These are phyloP conservation scores for Drosophila borealis DNA, from an alignment of 2,888 invertebrate species.

Conservation along the genomic window DNA sequence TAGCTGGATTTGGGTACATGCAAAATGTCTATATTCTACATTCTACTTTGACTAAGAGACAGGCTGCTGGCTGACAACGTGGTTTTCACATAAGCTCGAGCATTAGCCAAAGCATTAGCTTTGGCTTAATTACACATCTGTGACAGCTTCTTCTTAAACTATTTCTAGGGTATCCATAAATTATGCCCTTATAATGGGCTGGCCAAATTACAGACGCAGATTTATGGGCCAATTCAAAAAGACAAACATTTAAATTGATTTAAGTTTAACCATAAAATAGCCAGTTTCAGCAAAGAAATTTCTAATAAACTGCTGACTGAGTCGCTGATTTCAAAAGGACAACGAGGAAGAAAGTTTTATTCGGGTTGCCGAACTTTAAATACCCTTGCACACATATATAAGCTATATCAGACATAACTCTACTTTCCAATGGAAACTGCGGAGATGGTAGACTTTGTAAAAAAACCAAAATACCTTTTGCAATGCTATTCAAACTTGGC, in stretches of 20 bases:
- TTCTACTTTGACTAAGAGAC: conserved; percentile 15
- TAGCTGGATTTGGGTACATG: conserved; percentile 4
- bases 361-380: not conserved
- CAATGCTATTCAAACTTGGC: conserved; percentile 11
- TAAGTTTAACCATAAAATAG: conserved; percentile 48
- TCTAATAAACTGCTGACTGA: conserved; percentile 25
- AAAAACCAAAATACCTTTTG: not conserved
- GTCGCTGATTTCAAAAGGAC: not conserved
- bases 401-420: too few relatives aligned
- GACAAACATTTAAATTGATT: conserved; percentile 52
- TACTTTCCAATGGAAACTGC: too few relatives aligned
- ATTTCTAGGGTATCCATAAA: conserved; percentile 22
- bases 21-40: conserved; percentile 51
- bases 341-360: not conserved
- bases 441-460: not conserved
- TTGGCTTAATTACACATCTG: conserved; percentile 44
- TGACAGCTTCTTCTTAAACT: conserved; percentile 13
- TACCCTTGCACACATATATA: not conserved
- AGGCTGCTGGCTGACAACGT: conserved; percentile 15
- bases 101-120: conserved; percentile 44
- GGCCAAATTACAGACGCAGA: conserved; percentile 38
- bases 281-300: conserved; percentile 6
- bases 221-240: conserved; percentile 47
- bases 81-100: conserved; percentile 42
- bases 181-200: conserved; percentile 32